phyloP scores from a whole-genome alignment of 2,888 invertebrate genomes.

The Lithophane semibrunnea region DNA sequence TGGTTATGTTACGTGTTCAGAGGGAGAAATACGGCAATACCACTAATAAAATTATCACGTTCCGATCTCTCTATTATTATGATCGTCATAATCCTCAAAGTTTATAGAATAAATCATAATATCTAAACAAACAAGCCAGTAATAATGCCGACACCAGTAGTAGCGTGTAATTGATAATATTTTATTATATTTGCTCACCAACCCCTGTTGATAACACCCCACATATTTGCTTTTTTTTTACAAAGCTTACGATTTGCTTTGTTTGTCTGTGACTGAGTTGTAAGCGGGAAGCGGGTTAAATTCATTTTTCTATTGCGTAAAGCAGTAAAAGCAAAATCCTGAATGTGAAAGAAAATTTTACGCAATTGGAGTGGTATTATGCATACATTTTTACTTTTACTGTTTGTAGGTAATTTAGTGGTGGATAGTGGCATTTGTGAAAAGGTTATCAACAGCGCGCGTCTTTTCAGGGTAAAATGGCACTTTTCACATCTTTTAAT shows the following conservation, averaged over 20 bases:
- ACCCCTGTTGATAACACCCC: conserved; percentile 79
- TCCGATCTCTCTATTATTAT: conserved; percentile 23
- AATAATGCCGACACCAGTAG: conserved; percentile 70
- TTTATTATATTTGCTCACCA: conserved; percentile 84
- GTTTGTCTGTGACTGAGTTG: conserved; percentile 7
- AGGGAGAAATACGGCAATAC: neutral
- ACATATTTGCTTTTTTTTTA: conserved; percentile 77
- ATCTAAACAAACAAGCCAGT: conserved; percentile 57
- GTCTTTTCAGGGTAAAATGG: neutral
- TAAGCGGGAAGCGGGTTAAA: conserved; percentile 44
- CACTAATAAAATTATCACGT: conserved; percentile 21
- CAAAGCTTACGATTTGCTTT: conserved; percentile 67
- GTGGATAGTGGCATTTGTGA: neutral
- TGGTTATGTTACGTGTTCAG: too few species aligned
- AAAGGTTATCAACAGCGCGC: neutral
- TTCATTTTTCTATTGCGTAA: too few species aligned
- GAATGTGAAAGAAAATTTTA: too few species aligned
- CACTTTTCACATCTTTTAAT: neutral
- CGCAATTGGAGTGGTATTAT: too few species aligned
- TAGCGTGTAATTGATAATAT: conserved; percentile 85
- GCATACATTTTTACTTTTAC: neutral
- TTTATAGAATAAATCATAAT: conserved; percentile 54
- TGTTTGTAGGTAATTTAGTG: neutral
- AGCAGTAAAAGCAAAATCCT: too few species aligned
- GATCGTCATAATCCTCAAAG: conserved; percentile 25